Evolutionary conservation across 1,140 invertebrate genomes (phyloP), one percentile per base, ranked within the genome.

Genomic region (Trachymyrmex cornetzi): DNA sequence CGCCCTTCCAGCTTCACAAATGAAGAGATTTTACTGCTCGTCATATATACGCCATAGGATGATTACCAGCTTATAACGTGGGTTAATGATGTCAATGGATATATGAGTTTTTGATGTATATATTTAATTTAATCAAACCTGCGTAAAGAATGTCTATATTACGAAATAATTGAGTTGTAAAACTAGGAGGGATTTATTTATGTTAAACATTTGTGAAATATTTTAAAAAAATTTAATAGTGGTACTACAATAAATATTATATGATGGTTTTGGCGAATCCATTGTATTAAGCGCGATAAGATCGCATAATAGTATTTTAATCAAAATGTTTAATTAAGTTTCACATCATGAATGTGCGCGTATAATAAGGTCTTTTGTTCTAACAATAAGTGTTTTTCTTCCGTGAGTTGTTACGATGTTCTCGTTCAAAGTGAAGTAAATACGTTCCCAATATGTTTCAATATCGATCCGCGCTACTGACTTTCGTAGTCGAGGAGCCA

Each of bases 241-340:
- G 22, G 3, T 64, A 19, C 9, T 64, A 16, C 6, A 61, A 63
- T 63, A 64, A 34, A 44, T 22, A 63, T 30, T 63, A 7, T 66
- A 30, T 12, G 7, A 66, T 2, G 64, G 12, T 6, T 44, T 6
- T 22, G 12, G n/a, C 12, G 34, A 11, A 24, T 63, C 16, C 44
- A 30, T 34, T 34, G 30, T 34, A 34, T 9, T 34, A 61, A 63
- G 3, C 14, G 16, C 19, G 30, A 53, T 19, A 16, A 63, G 3
- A 80, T 34, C 14, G 44, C 22, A n/a, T 66, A 64, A 64, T 30
- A 24, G 22, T 61, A 48, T 27, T 63, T 55, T 55, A 80, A 80
- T 67, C 16, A 80, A 50, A 80, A 80, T 53, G 50, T 69, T 80
- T 67, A 53, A 80, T 66, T n/a, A 34, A 69, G n/a, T 50, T 79